phyloP scores from a whole-genome alignment of 1,140 invertebrate species.

The Venturia canescens region DNA sequence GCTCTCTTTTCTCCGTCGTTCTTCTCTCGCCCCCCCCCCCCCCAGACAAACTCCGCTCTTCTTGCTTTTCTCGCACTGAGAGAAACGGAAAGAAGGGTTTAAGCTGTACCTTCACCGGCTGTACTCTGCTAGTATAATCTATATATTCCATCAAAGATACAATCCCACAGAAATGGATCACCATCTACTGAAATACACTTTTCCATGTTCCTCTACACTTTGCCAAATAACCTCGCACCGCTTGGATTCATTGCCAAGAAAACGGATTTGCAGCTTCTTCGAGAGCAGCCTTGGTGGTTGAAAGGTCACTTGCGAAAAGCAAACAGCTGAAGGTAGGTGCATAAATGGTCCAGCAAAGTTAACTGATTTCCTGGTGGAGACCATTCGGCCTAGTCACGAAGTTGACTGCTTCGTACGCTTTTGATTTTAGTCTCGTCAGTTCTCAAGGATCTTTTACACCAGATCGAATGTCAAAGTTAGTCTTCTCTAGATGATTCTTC shows the following conservation, averaged over 20 bases:
- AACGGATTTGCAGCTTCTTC: slow-evolving; percentile 22
- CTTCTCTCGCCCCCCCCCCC: background rate
- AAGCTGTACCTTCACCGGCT: slow-evolving; percentile 63
- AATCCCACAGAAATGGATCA: slow-evolving; percentile 60
- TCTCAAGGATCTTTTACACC: too few species aligned
- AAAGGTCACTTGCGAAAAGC: background rate
- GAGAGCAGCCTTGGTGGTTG: background rate
- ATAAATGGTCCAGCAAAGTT: too few species aligned
- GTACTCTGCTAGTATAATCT: slow-evolving; percentile 60
- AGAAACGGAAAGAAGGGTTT: slow-evolving; percentile 67
- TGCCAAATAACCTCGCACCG: slow-evolving; percentile 50
- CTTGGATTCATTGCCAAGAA: slow-evolving; percentile 59
- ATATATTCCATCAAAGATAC: background rate
- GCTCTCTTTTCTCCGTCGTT: background rate
- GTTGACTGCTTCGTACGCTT: too few species aligned
- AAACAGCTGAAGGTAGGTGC: too few species aligned
- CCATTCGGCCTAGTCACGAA: too few species aligned
- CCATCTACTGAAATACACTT: background rate
- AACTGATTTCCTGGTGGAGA: too few species aligned
- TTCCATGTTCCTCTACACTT: background rate
- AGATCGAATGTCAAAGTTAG: too few species aligned
- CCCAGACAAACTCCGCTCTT: background rate
- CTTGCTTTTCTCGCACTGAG: slow-evolving; percentile 17
- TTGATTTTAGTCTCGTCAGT: too few species aligned
- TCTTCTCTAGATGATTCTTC: background rate